A percentile compares a stretch with the other conserved stretches of the same genome.
These are phyloP conservation scores for Oryzaephilus surinamensis DNA, from an alignment of 1,140 invertebrate species.

Conservation along the genomic window DNA sequence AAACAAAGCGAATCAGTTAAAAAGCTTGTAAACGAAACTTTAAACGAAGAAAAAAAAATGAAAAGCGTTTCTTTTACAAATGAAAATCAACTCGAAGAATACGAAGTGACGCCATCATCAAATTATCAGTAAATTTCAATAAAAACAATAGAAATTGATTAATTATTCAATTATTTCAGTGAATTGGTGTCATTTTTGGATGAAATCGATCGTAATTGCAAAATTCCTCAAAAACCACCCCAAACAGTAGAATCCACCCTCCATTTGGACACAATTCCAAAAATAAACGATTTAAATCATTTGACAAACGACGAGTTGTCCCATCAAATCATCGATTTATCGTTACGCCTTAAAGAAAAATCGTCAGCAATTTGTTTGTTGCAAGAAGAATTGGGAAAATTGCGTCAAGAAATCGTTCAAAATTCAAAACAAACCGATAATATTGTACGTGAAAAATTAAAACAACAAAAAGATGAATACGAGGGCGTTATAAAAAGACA, in stretches of 20 bases:
- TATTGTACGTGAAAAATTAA: conserved; percentile 33
- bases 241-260: conserved; percentile 20
- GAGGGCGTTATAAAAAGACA: conserved; percentile 51
- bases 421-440: conserved; percentile 25
- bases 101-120: neutral
- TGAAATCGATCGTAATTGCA: conserved; percentile 29
- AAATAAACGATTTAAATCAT: conserved; percentile 20
- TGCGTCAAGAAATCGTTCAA: conserved; percentile 24
- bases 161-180: conserved; percentile 18
- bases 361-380: conserved; percentile 25
- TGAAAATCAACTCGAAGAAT: too few relatives aligned
- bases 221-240: conserved; percentile 20
- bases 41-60: conserved; percentile 7
- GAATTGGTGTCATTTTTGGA: conserved; percentile 29
- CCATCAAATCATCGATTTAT: conserved; percentile 25
- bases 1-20: conserved; percentile 16
- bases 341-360: conserved; percentile 31
- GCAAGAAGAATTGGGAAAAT: conserved; percentile 26
- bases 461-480: conserved; percentile 52
- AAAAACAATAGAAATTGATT: neutral
- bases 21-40: conserved; percentile 12
- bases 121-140: conserved; percentile 5
- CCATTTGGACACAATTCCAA: conserved; percentile 25
- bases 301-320: conserved; percentile 22
- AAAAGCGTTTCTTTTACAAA: neutral